Base-by-base conservation (phyloP, 2,888 invertebrate species). In the Anorthoa munda region DNA sequence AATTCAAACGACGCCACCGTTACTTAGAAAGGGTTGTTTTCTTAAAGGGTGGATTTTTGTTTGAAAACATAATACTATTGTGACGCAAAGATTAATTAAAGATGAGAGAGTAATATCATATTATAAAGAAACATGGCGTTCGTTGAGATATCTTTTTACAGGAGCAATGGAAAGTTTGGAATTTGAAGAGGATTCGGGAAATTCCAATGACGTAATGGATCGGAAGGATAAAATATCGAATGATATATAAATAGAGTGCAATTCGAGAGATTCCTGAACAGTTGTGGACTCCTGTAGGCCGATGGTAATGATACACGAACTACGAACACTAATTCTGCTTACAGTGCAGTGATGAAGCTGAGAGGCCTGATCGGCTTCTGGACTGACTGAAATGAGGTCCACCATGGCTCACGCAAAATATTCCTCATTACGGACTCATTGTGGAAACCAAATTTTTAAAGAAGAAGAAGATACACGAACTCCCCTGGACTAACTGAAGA, bases 21-120 rank as follows among this genome's bases (percentile, higher is more conserved):
- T 84, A 79, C 72, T 68, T 4, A 23, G 55, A 84, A 86, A 85
- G 87, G 88, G 85, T 82, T 81, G 79, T 82, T 82, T 86, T 85
- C 83, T 80, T 78, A 84, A 77, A 81, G 82, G 83, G 84, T 86
- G 60, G 56, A 81, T 84, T 86, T 87, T 87, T 87, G 87, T 89
- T 89, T 89, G 89, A 85, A 86, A 88, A 88, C 82, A 81, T 87
- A 87, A 90, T 89, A 90, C 88, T 87, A 81, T 81, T 86, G 86
- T 85, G 80, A 76, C 81, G 70, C 78, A 64, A 75, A 75, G 77
- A 80, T 82, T 86, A 89, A 89, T 89, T 89, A 89, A 82, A 82
- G 79, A 82, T 84, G 73, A 80, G 77, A 82, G 84, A 84, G 78
- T 82, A 72, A 80, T 82, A 84, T 86, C 76, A 63, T 78, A 76